Evolutionary conservation across 1,140 invertebrate genomes (phyloP), one percentile per base, ranked within the genome.

Genomic region (Meloidogyne floridensis): DNA sequence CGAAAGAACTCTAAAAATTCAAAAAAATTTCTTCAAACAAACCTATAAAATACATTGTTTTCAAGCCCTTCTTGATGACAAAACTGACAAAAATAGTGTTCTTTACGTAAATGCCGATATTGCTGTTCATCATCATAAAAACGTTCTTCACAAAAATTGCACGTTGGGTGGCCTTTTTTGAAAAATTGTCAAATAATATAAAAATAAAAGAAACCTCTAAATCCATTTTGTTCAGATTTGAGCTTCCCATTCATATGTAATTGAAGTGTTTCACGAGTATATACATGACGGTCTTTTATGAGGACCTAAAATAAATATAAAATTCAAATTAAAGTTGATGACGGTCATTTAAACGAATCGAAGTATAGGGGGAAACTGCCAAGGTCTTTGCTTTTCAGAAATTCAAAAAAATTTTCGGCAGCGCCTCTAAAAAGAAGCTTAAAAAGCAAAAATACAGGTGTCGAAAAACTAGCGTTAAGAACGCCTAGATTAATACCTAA

Each of bases 51-150:
- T 2, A 83, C 59, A 74, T 87, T 89, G 10, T 69, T 83, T 42
- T 75, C 88, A 75, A 79, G 20, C 20, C 87, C 87, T 72, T 89
- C 86, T 10, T 80, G 70, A 18, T 88, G 87, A 75, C 87, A 88
- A 73, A 88, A 85, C 73, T 88, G 87, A 47, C 87, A 88, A 81
- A 87, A 88, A 70, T 85, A 88, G 77, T 88, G 87, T 11, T 88
- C 84, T 75, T 87, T 84, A 4, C 87, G 75, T 11, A 88, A 72
- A 84, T 88, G 87, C 3, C 82, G 80, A 75, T 89, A 88, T 42
- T 85, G 83, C 20, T 82, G 84, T 20, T 88, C 87, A n/a, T 84
- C 82, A 76, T 88, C 87, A 42, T 87, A 87, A 72, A 88, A 88
- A 4, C 88, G 82, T 65, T 89, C 72, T 4, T 85, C 82, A 75